A percentile compares a stretch with the other conserved stretches of the same genome.
Evolutionary conservation across 2,113 vertebrate species (phyloP).

Genomic region (Narcine bancroftii): DNA sequence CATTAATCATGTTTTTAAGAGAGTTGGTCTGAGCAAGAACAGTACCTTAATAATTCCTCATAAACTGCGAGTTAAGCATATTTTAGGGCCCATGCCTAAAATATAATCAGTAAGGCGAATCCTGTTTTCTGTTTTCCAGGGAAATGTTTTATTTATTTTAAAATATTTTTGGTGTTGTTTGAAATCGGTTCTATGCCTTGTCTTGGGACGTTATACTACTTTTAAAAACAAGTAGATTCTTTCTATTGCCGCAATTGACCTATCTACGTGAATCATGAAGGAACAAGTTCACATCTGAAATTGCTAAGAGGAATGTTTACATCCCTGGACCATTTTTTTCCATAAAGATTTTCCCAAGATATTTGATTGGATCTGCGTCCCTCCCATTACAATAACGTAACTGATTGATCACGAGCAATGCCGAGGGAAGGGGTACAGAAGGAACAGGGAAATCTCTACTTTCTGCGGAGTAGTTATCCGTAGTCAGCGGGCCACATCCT

Average conservation of each 20-base stretch:
- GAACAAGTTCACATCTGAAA: background rate
- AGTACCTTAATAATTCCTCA: too few species aligned
- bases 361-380: background rate
- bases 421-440: too few species aligned
- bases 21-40: background rate
- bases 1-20: background rate
- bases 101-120: background rate
- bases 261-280: background rate
- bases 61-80: too few species aligned
- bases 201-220: background rate
- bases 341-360: background rate
- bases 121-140: background rate
- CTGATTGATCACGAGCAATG: background rate
- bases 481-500: background rate
- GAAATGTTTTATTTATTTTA: background rate
- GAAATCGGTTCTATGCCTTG: background rate
- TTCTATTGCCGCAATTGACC: background rate
- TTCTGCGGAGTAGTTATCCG: background rate
- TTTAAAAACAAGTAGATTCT: background rate
- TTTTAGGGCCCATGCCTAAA: background rate
- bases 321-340: background rate
- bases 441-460: too few species aligned
- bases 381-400: background rate
- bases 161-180: background rate
- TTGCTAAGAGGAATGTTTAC: background rate